Evolutionary conservation across 35 echinoderm and acorn worm genomes (phyloP).

Genomic region (Amphiura filiformis): DNA sequence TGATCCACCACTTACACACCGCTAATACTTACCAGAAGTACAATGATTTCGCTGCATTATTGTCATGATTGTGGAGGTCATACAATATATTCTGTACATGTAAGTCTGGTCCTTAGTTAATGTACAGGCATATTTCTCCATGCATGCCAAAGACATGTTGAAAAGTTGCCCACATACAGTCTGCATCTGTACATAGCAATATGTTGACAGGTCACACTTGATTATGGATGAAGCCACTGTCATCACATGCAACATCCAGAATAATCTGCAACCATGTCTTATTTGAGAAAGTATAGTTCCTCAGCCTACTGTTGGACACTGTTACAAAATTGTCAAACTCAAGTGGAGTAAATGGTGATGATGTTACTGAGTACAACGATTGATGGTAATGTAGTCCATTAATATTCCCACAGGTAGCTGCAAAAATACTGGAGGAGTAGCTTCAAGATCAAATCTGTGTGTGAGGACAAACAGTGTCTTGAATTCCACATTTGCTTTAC

Average conservation of each 20-base stretch:
- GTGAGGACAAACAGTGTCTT: not conserved
- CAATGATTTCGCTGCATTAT: no score
- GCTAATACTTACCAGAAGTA: no score
- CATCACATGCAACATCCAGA: not conserved
- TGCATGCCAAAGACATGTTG: not conserved
- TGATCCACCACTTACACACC: no score
- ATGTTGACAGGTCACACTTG: not conserved
- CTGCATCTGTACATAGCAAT: not conserved
- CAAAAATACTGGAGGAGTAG: not conserved
- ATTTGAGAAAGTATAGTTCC: not conserved
- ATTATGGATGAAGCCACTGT: not conserved
- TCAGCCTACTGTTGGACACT: not conserved
- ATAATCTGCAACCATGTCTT: constrained; percentile 2
- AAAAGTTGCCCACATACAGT: not conserved
- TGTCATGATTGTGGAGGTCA: no score
- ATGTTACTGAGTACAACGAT: not conserved
- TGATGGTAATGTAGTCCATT: not conserved
- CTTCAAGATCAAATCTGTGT: no score
- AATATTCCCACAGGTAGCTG: not conserved
- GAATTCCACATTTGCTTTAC: not conserved
- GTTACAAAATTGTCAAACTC: not conserved
- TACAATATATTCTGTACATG: no score
- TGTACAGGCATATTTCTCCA: not conserved
- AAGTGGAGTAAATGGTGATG: not conserved
- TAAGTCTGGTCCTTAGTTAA: no score